Conservation (phyloP, 2,113 vertebrate species). For the Balaenoptera acutorostrata region DNA sequence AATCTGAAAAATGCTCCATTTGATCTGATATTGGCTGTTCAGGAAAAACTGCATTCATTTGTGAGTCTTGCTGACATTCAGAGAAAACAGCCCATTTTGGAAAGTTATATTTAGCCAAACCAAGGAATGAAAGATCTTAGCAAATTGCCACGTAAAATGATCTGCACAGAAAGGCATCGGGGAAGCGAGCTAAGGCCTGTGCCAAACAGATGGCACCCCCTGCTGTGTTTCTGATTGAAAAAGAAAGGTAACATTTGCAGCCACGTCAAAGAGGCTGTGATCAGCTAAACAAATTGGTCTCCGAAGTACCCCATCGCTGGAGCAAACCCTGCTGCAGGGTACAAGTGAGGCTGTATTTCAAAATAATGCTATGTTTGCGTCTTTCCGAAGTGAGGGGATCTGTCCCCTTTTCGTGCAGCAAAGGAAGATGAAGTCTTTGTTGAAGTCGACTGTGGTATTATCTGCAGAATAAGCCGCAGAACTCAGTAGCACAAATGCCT, state of each 20-base stretch:
- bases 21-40: constrained; percentile 64
- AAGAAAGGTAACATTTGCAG: constrained; percentile 95
- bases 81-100: constrained; percentile 68
- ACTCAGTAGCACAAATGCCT: background rate
- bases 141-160: constrained; percentile 88
- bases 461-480: constrained; percentile 43
- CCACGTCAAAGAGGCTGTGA: constrained; percentile 90
- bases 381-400: constrained; percentile 75
- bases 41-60: constrained; percentile 54
- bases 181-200: constrained; percentile 85
- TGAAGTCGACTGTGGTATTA: constrained; percentile 54
- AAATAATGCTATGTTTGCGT: constrained; percentile 82
- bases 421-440: constrained; percentile 78
- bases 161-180: constrained; percentile 88
- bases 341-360: constrained; percentile 85
- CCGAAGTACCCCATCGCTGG: constrained; percentile 88
- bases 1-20: constrained; percentile 60
- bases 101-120: constrained; percentile 82
- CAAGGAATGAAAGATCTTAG: constrained; percentile 81
- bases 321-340: constrained; percentile 84
- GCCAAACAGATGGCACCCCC: constrained; percentile 95
- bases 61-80: constrained; percentile 49
- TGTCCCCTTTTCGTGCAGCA: constrained; percentile 68
- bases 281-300: constrained; percentile 94
- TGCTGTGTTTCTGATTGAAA: constrained; percentile 96